Percentiles rank a stretch among this genome's conserved stretches.
Conservation (phyloP, 2,888 invertebrate genomes). For the Macropis europaea region DNA sequence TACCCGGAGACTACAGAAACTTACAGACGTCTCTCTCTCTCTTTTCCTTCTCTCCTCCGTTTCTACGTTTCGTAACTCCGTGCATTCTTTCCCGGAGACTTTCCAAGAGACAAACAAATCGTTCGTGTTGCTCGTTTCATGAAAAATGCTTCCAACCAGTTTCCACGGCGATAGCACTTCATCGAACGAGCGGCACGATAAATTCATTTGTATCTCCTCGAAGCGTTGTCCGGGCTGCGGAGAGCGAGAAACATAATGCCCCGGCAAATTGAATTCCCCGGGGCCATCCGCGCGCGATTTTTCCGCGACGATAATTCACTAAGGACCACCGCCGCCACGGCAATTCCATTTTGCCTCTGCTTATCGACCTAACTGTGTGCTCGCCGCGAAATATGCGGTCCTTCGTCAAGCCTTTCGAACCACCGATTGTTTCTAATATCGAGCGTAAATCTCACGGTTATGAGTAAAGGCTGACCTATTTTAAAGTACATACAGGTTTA, state of each 20-base stretch:
- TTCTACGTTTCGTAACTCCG: not conserved
- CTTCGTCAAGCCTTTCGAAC: no score
- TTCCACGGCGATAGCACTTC: constrained; percentile 2
- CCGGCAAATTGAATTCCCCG: constrained; percentile 19
- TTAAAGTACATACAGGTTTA: no score
- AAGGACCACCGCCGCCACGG: not conserved
- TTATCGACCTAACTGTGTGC: not conserved
- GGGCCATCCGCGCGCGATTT: not conserved
- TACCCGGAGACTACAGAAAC: constrained; percentile 53
- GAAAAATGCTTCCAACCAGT: constrained; percentile 34
- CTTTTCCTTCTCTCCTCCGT: no score
- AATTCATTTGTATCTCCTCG: constrained; percentile 17
- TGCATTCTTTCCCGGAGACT: constrained; percentile 34
- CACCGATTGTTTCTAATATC: no score
- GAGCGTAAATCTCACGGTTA: no score
- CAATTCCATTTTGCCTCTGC: not conserved
- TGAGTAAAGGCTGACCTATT: no score
- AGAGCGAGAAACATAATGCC: not conserved
- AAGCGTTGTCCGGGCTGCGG: not conserved
- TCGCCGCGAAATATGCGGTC: not conserved
- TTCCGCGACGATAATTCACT: constrained; percentile 1
- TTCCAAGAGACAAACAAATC: constrained; percentile 56
- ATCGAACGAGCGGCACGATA: constrained; percentile 10
- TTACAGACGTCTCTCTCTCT: constrained; percentile 16
- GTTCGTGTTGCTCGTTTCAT: constrained; percentile 37